phyloP scores from a whole-genome alignment of 2,113 vertebrate genomes.

The Riparia riparia region DNA sequence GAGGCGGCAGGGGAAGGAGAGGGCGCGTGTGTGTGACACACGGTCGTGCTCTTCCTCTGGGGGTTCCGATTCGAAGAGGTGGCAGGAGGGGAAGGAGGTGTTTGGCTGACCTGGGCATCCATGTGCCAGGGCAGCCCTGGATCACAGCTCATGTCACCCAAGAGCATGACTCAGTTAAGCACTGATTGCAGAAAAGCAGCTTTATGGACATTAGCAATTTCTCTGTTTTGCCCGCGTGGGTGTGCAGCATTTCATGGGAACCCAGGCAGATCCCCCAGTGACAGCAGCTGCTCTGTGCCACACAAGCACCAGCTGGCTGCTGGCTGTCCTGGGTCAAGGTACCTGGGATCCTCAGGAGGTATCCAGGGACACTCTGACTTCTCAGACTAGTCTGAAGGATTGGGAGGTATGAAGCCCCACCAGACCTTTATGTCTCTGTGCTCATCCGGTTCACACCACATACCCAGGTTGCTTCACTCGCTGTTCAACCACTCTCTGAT shows the following conservation, averaged over 20 bases:
- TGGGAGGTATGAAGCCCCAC: background rate
- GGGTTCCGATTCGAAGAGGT: background rate
- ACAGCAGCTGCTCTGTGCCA: background rate
- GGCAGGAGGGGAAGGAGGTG: background rate
- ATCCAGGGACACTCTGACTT: background rate
- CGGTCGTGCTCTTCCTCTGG: background rate
- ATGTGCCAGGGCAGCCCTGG: background rate
- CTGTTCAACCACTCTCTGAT: background rate
- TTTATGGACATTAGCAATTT: background rate
- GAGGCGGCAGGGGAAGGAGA: background rate
- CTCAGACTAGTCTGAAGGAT: background rate
- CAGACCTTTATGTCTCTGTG: background rate
- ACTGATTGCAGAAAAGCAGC: background rate
- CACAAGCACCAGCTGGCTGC: background rate
- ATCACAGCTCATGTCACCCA: background rate
- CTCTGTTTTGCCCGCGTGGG: accelerated
- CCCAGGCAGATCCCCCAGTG: background rate
- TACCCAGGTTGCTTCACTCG: background rate
- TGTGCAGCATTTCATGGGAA: background rate
- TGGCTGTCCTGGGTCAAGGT: background rate
- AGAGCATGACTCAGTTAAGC: background rate
- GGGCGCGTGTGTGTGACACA: background rate
- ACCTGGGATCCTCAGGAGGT: background rate
- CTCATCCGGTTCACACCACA: background rate
- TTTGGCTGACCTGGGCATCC: background rate